Base-by-base conservation (phyloP, 2,797 vertebrate genomes). In the Sarcoramphus papa region DNA sequence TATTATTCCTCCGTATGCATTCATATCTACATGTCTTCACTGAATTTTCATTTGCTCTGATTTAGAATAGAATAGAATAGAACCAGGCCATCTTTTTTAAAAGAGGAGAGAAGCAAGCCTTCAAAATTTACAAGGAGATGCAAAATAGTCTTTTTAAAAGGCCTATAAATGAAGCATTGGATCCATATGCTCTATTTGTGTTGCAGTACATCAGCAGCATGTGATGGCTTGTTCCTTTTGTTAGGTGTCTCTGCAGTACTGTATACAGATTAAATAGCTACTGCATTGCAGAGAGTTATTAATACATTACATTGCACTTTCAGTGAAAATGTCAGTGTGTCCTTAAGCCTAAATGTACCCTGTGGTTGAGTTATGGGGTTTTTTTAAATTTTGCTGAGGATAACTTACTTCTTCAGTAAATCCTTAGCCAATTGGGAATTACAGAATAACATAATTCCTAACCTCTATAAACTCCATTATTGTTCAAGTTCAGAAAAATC, bases 241-340 rank as follows among this genome's bases (percentile, higher is more conserved):
- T 93, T 83, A 73, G 88, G 67, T 91, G 80, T 92, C 83, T 95
- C 95, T 97, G 96, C 96, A 97, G 94, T 73, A 84, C 64, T 78
- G 62, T 90, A n/a, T 91, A 83, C 91, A 60, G 96, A 93, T 97
- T 96, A 80, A 97, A 93, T 81, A 90, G 93, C 92, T 96, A 43
- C 97, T 97, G 96, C 95, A 97, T 80, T 95, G 96, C 96, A 90
- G 97, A 92, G 92, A 89, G 91, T 89, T 88, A 84, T 97, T 95
- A 91, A 95, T 93, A 95, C 68, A 80, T 93, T 91, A 21, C 51
- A 25, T n/a, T 79, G 90, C 81, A 76, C 63, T 91, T 91, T 70
- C 77, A 60, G 78, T 60, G 88, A 89, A 91, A 96, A 97, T 87
- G 95, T 96, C 96, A 79, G 14, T 51, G 40, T 96, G 95, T 96